These are phyloP conservation scores for Myotis vivesi DNA, from an alignment of 2,797 vertebrate genomes.

Conservation along the genomic window DNA sequence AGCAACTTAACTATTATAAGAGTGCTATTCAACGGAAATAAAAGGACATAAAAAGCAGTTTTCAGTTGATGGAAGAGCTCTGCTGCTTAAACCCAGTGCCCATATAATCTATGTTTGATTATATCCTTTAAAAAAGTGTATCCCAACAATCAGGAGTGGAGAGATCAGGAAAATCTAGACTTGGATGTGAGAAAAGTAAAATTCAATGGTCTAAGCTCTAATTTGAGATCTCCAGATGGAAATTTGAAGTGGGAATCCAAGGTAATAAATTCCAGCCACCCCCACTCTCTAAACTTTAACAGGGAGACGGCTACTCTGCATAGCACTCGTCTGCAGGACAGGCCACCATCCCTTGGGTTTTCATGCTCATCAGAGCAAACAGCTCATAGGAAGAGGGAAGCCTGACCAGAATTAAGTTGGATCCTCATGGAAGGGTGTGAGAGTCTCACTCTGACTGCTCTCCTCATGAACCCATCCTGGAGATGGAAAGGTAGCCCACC, in stretches of 20 bases:
- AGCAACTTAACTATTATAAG: neutral
- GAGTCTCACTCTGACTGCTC: neutral
- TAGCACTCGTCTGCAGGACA: neutral
- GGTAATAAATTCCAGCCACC: neutral
- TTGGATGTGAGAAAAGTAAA: neutral
- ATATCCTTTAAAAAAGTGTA: neutral
- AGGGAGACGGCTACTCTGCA: neutral
- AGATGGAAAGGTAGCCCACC: neutral
- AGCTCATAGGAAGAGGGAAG: neutral
- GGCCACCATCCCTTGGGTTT: neutral
- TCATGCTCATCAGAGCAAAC: accelerated
- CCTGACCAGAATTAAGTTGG: neutral
- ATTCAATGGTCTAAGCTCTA: neutral
- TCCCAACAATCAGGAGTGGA: neutral
- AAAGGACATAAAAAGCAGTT: neutral
- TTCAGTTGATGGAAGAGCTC: neutral
- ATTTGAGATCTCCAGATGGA: neutral
- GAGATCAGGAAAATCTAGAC: neutral
- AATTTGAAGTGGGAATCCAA: neutral
- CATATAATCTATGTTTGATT: neutral
- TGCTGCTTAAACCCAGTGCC: neutral
- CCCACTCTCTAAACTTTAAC: neutral
- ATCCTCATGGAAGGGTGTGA: neutral
- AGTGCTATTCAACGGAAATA: neutral
- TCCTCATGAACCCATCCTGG: neutral